Evolutionary conservation across 2,888 invertebrate genomes (phyloP).

Genomic region (Magallana nippona): DNA sequence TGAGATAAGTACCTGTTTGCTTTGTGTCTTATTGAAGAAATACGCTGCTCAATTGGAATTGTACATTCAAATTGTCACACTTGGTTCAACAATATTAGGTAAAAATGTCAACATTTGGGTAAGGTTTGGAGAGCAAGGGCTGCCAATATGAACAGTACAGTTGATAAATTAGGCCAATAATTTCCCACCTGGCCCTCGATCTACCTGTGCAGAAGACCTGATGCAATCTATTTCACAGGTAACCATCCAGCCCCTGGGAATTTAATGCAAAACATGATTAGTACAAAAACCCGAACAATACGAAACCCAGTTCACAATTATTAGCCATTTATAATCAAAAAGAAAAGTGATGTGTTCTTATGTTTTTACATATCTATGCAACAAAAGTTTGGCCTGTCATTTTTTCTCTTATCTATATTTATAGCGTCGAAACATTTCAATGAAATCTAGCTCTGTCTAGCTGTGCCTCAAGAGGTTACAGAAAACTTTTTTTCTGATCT

Average conservation of each 20-base stretch:
- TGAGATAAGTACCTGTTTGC: slow-evolving; percentile 24
- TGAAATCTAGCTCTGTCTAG: slow-evolving; percentile 7
- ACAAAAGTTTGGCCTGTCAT: background rate
- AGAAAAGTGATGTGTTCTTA: background rate
- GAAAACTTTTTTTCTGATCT: slow-evolving; percentile 7
- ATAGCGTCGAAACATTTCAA: slow-evolving; percentile 12
- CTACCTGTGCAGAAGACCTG: slow-evolving; percentile 1
- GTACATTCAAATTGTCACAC: slow-evolving; percentile 31
- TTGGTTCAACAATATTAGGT: slow-evolving; percentile 24
- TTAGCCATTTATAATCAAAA: background rate
- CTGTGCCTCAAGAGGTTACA: background rate
- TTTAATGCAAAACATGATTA: background rate
- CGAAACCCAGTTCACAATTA: background rate
- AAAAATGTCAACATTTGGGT: slow-evolving; percentile 29
- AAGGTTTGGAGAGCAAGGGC: background rate
- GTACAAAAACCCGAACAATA: no score
- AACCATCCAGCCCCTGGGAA: background rate
- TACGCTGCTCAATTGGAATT: background rate
- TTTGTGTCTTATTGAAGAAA: background rate
- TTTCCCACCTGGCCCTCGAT: background rate
- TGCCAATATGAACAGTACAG: slow-evolving; percentile 4
- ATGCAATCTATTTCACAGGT: background rate
- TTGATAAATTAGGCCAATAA: slow-evolving; percentile 33
- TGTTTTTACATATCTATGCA: background rate
- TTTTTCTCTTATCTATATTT: slow-evolving; percentile 10